phyloP scores from a whole-genome alignment of 2,113 vertebrate genomes.

The Nicator chloris region DNA sequence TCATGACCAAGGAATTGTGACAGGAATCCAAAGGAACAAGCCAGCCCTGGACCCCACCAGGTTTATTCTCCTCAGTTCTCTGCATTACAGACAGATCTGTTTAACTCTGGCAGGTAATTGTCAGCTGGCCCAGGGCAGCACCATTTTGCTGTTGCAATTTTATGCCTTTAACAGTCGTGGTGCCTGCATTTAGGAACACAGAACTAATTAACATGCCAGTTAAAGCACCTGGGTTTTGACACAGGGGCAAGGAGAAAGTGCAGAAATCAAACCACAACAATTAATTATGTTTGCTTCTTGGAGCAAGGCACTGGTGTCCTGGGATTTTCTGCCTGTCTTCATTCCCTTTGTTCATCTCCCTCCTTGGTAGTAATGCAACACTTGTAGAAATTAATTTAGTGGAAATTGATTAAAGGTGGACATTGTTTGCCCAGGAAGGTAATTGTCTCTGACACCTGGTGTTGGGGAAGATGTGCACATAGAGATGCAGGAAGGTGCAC shows the following conservation, averaged over 20 bases:
- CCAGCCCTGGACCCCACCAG: not conserved
- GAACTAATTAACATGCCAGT: constrained; percentile 47
- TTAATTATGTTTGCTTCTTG: constrained; percentile 41
- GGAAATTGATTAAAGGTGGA: constrained; percentile 44
- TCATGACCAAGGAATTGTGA: not conserved
- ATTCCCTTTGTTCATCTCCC: constrained; percentile 7
- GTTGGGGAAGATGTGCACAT: not conserved
- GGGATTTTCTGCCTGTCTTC: constrained; percentile 20
- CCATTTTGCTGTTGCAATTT: not conserved
- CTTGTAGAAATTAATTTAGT: constrained; percentile 55
- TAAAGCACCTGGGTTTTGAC: constrained; percentile 50
- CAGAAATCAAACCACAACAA: constrained; percentile 57
- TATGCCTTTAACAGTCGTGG: not conserved
- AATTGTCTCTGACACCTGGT: not conserved
- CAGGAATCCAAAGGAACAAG: not conserved
- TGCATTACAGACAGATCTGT: not conserved
- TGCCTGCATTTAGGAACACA: not conserved
- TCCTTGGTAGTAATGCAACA: not conserved
- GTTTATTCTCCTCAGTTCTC: not conserved
- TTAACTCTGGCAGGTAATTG: not conserved
- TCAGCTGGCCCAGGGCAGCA: not conserved
- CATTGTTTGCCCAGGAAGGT: not conserved
- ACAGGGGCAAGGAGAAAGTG: constrained; percentile 3
- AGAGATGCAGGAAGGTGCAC: not conserved
- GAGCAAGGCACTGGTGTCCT: not conserved